These are phyloP conservation scores for Paracentrotus lividus DNA, from an alignment of 53 echinoderm and acorn worm species.

Conservation along the genomic window DNA sequence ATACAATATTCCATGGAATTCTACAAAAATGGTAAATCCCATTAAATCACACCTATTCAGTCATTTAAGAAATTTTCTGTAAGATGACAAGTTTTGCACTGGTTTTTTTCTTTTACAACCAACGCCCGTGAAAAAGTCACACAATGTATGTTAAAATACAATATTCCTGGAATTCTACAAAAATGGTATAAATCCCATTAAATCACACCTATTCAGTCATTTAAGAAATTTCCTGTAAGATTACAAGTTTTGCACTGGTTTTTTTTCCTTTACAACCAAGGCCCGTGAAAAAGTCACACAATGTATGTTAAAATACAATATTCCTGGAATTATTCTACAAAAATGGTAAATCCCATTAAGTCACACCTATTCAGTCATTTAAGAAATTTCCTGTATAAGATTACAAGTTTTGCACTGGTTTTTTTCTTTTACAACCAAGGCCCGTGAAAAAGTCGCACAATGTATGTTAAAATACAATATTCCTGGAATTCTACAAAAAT, in stretches of 20 bases:
- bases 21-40: not conserved
- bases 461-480: too few species aligned
- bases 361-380: too few species aligned
- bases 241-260: not conserved
- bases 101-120: not conserved
- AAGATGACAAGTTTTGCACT: not conserved
- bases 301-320: too few species aligned
- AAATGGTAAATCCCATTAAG: too few species aligned
- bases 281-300: too few species aligned
- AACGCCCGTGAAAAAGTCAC: not conserved
- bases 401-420: too few species aligned
- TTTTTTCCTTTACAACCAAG: too few species aligned
- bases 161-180: not conserved
- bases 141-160: not conserved
- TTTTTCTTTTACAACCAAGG: too few species aligned
- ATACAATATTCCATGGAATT: not conserved
- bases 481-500: too few species aligned
- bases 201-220: not conserved
- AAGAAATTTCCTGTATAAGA: too few species aligned
- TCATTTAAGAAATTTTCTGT: not conserved
- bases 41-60: not conserved
- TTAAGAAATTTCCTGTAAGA: conserved; percentile 1
- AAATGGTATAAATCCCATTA: not conserved
- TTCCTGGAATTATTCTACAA: too few species aligned
- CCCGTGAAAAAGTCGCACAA: too few species aligned